Conservation (phyloP, 2,113 vertebrate genomes). For the Leptobrachium leishanense region DNA sequence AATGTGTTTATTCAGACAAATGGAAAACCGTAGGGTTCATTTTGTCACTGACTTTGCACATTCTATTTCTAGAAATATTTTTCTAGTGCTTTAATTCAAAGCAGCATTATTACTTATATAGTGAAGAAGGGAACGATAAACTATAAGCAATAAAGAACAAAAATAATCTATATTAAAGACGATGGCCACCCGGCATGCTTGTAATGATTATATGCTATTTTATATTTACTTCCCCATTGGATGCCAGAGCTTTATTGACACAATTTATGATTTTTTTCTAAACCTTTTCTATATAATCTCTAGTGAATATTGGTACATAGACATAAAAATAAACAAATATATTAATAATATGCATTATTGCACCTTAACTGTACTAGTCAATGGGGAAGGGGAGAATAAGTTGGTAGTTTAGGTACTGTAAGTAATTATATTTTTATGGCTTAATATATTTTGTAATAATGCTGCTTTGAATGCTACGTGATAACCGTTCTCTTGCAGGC, state of each 20-base stretch:
- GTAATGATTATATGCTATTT: not conserved
- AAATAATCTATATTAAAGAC: not conserved
- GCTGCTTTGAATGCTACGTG: slow-evolving; percentile 32
- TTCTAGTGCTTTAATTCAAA: slow-evolving; percentile 41
- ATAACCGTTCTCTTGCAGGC: slow-evolving; percentile 11
- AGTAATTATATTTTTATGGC: not conserved
- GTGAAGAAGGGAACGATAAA: not conserved
- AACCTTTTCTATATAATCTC: not conserved
- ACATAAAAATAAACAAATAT: slow-evolving; percentile 1
- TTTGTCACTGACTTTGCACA: not conserved
- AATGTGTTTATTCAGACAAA: not conserved
- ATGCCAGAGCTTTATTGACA: not conserved
- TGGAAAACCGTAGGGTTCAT: not conserved
- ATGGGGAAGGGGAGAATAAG: not conserved
- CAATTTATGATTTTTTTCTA: not conserved
- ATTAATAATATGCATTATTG: slow-evolving; percentile 7
- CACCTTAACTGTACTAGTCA: slow-evolving; percentile 18
- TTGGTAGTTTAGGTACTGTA: slow-evolving; percentile 18
- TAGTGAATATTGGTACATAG: slow-evolving; percentile 8
- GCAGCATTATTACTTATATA: slow-evolving; percentile 47
- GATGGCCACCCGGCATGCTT: not conserved
- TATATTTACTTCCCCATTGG: not conserved
- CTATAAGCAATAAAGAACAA: not conserved
- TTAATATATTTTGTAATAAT: slow-evolving; percentile 25
- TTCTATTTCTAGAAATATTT: slow-evolving; percentile 46